Evolutionary conservation across 2,888 invertebrate genomes (phyloP).

Genomic region (Drosophila merina): DNA sequence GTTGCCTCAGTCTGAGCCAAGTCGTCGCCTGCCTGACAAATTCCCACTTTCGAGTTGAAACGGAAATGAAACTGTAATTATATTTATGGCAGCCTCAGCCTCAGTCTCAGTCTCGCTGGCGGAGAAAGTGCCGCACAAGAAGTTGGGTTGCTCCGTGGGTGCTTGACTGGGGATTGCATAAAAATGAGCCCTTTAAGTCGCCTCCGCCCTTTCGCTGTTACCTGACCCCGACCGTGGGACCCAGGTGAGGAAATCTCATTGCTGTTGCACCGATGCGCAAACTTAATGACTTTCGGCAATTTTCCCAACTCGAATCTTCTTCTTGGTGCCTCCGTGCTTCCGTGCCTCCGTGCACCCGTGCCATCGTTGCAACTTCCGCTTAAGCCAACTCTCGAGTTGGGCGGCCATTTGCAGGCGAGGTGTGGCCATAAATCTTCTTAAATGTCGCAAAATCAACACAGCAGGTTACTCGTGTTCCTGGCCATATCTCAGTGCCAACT

Average conservation of each 20-base stretch:
- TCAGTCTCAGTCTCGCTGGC: not conserved
- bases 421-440: constrained; percentile 60
- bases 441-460: constrained; percentile 56
- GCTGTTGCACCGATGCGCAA: constrained; percentile 56
- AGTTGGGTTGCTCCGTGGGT: constrained; percentile 11
- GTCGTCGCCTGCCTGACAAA: constrained; percentile 25
- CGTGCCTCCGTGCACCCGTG: not conserved
- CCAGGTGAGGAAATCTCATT: constrained; percentile 51
- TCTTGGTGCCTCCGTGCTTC: not conserved
- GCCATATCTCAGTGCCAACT: constrained; percentile 17
- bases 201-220: constrained; percentile 17
- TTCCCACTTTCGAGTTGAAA: constrained; percentile 34
- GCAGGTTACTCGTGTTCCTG: constrained; percentile 27
- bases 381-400: constrained; percentile 5
- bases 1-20: constrained; percentile 11
- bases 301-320: constrained; percentile 59
- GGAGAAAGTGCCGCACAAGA: not conserved
- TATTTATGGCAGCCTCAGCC: constrained; percentile 57
- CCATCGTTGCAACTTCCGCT: constrained; percentile 23
- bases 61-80: constrained; percentile 73
- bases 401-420: constrained; percentile 30
- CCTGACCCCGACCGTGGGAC: not conserved
- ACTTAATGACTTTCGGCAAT: constrained; percentile 76
- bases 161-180: constrained; percentile 47
- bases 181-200: constrained; percentile 39